A percentile compares a stretch with the other conserved stretches of the same genome.
phyloP scores from a whole-genome alignment of 1,140 invertebrate species.

The Leptinotarsa defecta region DNA sequence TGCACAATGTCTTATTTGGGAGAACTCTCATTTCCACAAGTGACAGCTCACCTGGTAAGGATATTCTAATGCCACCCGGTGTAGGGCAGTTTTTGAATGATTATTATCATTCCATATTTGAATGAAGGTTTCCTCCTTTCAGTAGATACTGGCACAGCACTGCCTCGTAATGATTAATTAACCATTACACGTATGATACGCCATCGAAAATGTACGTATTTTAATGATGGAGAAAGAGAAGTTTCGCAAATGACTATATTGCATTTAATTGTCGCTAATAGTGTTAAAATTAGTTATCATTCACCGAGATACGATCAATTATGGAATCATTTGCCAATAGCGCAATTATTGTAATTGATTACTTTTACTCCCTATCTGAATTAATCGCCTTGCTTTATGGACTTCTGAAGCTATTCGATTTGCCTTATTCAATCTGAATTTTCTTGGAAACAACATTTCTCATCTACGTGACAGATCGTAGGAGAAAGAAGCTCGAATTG shows the following conservation, averaged over 20 bases:
- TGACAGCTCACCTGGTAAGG: too few relatives aligned
- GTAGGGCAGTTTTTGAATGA: too few relatives aligned
- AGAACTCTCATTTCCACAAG: too few relatives aligned
- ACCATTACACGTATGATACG: conserved; percentile 10
- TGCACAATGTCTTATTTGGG: too few relatives aligned
- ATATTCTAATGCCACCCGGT: too few relatives aligned
- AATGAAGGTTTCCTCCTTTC: background rate
- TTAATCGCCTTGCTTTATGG: conserved; percentile 22
- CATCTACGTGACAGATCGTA: conserved; percentile 24
- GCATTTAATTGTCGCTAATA: conserved; percentile 27
- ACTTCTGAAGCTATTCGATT: conserved; percentile 19
- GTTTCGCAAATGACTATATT: conserved; percentile 32
- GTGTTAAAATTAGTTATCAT: conserved; percentile 30
- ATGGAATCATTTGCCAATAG: conserved; percentile 26
- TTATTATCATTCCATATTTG: too few relatives aligned
- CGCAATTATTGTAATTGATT: conserved; percentile 27
- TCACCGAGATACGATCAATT: conserved; percentile 24
- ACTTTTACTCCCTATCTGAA: conserved; percentile 24
- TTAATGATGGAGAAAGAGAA: conserved; percentile 22
- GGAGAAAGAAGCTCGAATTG: conserved; percentile 19
- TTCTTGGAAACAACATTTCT: conserved; percentile 15
- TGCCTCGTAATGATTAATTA: conserved; percentile 14
- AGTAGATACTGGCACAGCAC: background rate
- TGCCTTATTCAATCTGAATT: conserved; percentile 19
- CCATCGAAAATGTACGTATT: conserved; percentile 4